Evolutionary conservation across 2,888 invertebrate species (phyloP).

Genomic region (Luperina nickerlii): DNA sequence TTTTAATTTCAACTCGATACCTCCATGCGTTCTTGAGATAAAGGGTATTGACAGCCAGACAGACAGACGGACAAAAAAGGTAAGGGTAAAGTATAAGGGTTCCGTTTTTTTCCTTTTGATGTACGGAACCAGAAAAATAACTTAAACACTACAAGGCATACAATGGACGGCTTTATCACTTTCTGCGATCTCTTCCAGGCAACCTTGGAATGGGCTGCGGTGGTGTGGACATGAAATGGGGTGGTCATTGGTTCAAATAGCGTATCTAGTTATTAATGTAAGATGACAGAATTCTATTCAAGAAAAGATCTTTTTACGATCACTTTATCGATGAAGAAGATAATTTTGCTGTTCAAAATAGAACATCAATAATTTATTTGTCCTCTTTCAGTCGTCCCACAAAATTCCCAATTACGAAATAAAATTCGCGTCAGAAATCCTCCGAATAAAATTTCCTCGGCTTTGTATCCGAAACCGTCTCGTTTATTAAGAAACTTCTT

Average conservation of each 20-base stretch:
- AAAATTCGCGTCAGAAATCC: conserved; percentile 28
- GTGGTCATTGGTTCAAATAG: not conserved
- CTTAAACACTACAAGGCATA: not conserved
- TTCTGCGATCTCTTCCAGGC: not conserved
- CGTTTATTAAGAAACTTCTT: conserved; percentile 68
- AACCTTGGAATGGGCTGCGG: not conserved
- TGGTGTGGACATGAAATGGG: not conserved
- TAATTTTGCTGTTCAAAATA: conserved; percentile 3
- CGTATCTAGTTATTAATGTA: not conserved
- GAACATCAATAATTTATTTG: not conserved
- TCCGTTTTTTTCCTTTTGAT: too few relatives aligned
- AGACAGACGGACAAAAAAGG: too few relatives aligned
- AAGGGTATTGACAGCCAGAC: too few relatives aligned
- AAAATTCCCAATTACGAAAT: conserved; percentile 43
- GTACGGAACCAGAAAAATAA: too few relatives aligned
- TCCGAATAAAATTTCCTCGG: conserved; percentile 53
- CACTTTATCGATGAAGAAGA: not conserved
- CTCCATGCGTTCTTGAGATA: too few relatives aligned
- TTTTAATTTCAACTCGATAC: too few relatives aligned
- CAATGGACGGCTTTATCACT: not conserved
- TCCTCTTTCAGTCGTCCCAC: not conserved
- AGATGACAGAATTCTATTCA: not conserved
- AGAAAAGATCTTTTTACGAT: not conserved
- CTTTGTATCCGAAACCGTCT: conserved; percentile 61
- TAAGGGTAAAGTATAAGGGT: too few relatives aligned